Evolutionary conservation across 2,888 invertebrate genomes (phyloP), one percentile per base, ranked within the genome.

Genomic region (Aleiodes testaceus): DNA sequence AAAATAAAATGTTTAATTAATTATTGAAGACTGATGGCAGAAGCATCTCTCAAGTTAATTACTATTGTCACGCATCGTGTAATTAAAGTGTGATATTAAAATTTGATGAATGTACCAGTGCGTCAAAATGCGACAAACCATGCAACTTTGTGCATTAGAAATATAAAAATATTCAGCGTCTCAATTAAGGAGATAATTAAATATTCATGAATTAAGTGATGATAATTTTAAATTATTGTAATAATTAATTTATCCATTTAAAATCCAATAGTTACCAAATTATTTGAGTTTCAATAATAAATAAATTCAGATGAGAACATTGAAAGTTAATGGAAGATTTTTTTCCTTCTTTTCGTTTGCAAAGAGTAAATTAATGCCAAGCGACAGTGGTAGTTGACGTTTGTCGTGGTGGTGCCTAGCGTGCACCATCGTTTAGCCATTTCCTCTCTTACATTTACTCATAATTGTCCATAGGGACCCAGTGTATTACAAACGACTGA

Each of bases 391-490:
- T 55, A 73, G 75, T 75, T 75, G 77, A 81, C 78, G 76, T 78
- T 76, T 77, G 79, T 78, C 79, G 73, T 78, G 80, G 80, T 74
- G 76, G 76, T 80, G 70, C 80, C 80, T 79, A 75, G 80, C 80
- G 80, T 80, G 80, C 80, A 69, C 72, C 72, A 70, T 69, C 75
- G 70, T 68, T 71, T 72, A 66, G 44, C 66, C 52, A 52, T 59
- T 30, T 49, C 72, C 66, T 61, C 49, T 67, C 53, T 53, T 36
- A 30, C 61, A 64, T 63, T 69, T 61, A 71, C 78, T 81, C 80
- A 83, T 83, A 84, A 84, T 83, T 83, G 83, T 80, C 79, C 78
- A 61, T n/a, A 12, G 30, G n/a, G 42, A 30, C 55, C 0, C 30
- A 36, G 36, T 42, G 36, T 12, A 59, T 36, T 59, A 59, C 36